Percentiles rank a stretch among this genome's conserved stretches.
These are phyloP conservation scores for Limnephilus auricula DNA, from an alignment of 2,888 invertebrate species.

Conservation along the genomic window DNA sequence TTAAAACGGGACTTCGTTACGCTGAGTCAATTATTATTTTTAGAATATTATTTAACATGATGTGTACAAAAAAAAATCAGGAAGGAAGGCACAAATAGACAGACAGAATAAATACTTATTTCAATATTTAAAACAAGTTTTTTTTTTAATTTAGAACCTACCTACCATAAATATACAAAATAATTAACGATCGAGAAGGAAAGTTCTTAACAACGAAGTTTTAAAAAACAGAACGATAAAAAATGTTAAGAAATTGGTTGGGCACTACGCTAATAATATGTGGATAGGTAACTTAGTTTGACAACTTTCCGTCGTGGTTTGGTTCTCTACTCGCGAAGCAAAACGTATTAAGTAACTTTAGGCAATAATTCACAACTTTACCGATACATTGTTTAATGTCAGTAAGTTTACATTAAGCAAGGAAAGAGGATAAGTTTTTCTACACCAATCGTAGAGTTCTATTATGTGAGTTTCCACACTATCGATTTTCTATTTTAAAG, in stretches of 20 bases:
- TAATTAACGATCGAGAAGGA: background rate
- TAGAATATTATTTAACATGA: too few relatives aligned
- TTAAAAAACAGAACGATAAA: background rate
- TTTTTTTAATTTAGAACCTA: background rate
- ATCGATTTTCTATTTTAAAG: background rate
- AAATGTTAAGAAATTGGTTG: too few relatives aligned
- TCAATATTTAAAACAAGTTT: too few relatives aligned
- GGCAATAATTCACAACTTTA: constrained; percentile 58
- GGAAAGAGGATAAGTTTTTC: background rate
- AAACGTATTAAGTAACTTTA: constrained; percentile 43
- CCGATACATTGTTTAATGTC: constrained; percentile 56
- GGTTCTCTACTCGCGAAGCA: constrained; percentile 8
- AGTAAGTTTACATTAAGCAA: background rate
- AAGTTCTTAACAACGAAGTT: background rate
- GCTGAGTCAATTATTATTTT: too few relatives aligned
- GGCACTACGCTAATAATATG: background rate
- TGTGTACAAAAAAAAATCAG: too few relatives aligned
- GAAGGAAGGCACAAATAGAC: too few relatives aligned
- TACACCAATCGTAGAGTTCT: background rate
- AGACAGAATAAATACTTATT: too few relatives aligned
- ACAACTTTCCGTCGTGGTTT: constrained; percentile 17
- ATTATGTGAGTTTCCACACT: background rate
- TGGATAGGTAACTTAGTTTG: background rate
- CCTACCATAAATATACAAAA: background rate
- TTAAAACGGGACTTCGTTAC: too few relatives aligned